phyloP scores from a whole-genome alignment of 2,797 vertebrate species.

The Artibeus jamaicensis region DNA sequence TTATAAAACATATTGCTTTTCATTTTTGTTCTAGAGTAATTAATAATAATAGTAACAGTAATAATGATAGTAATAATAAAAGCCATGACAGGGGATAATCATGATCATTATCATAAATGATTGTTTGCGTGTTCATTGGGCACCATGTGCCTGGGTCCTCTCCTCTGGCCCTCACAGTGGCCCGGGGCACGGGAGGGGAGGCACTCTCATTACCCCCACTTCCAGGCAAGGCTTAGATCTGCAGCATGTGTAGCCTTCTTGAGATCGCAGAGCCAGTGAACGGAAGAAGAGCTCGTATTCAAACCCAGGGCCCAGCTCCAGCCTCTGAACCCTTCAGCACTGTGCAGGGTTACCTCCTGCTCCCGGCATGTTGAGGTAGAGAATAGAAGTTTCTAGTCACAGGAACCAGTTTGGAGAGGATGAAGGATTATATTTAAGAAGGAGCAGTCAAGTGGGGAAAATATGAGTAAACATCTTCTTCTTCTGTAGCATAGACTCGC shows the following conservation, averaged over 20 bases:
- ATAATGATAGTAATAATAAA: not conserved
- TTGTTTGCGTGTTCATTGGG: not conserved
- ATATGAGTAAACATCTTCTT: not conserved
- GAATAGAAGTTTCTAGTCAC: not conserved
- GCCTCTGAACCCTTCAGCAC: not conserved
- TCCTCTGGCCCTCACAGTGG: not conserved
- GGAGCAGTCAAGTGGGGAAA: not conserved
- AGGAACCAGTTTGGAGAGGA: not conserved
- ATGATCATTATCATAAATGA: not conserved
- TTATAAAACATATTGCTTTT: not conserved
- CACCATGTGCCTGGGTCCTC: not conserved
- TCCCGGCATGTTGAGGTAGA: not conserved
- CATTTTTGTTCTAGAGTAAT: conserved; percentile 15
- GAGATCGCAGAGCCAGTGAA: not conserved
- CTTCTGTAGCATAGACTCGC: not conserved
- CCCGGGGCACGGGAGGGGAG: not conserved
- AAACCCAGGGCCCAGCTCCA: not conserved
- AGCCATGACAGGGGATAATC: not conserved
- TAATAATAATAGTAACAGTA: not conserved
- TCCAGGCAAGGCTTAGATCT: not conserved
- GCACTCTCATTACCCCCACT: not conserved
- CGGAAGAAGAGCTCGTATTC: not conserved
- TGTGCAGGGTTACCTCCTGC: not conserved
- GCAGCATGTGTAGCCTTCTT: not conserved
- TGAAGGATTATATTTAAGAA: not conserved